Base-by-base conservation (phyloP, 2,113 vertebrate species). In the Paramisgurnus dabryanus region DNA sequence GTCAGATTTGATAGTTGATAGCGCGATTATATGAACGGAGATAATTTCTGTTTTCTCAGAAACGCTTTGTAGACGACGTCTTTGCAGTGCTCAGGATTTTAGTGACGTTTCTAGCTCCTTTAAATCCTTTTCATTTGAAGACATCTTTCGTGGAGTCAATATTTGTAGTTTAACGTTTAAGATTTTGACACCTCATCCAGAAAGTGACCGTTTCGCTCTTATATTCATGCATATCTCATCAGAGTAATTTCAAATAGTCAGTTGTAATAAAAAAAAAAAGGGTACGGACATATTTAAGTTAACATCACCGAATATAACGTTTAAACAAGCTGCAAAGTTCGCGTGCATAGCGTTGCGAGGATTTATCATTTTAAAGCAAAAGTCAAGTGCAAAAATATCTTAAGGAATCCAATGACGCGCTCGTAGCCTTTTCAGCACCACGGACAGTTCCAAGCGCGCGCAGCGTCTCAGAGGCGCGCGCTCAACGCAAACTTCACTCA, bases 381-480 rank as follows among this genome's bases (percentile, higher is more conserved):
- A 40, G 27, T 53, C 41, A 6, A 60, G 18, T 7, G 69, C n/a
- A 40, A 71, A 85, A 50, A 66, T 40, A 82, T 82, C 85, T 84
- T 49, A 81, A 84, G 88, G 87, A 87, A 85, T 87, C 85, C 78
- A 22, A 41, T 71, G 39, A 57, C 49, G 83, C 78, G 75, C 49
- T 66, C 67, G 43, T 61, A 34, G 71, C 53, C 67, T 34, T 65
- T 81, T 86, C 90, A 92, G 92, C 50, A 93, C 92, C 91, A 47
- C 82, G 89, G 92, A 91, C 90, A 93, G 90, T 85, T 91, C 81
- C 88, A 80, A 79, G 67, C 81, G 85, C 83, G 22, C 79, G 41
- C 15, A 79, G 80, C 78, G 50, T 70, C 82, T 81, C 76, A 76
- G 64, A 82, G 77, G 79, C 67, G 41, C 75, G 39, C 57, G 13